phyloP scores from a whole-genome alignment of 2,797 vertebrate genomes.

The Steatocranus sp. region DNA sequence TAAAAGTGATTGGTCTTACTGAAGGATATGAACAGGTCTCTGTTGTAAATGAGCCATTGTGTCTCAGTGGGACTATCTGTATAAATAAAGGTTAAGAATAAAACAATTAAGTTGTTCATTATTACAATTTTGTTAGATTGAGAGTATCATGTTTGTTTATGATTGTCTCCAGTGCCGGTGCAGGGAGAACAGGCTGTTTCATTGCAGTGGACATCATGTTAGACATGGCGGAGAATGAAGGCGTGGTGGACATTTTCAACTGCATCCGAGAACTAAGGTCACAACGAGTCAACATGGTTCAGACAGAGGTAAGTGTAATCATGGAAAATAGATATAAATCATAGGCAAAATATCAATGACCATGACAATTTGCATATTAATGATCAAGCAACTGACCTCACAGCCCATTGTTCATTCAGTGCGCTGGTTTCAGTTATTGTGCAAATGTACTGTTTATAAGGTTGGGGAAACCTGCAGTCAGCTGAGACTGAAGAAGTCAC shows the following conservation, averaged over 20 bases:
- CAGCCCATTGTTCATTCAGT: background rate
- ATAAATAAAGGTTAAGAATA: background rate
- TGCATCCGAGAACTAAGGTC: slow-evolving; percentile 94
- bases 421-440: background rate
- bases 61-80: background rate
- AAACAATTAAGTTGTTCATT: background rate
- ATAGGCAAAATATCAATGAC: background rate
- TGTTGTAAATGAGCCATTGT: background rate
- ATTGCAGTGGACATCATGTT: slow-evolving; percentile 98
- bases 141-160: background rate
- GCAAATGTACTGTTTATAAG: background rate
- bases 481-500: background rate
- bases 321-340: background rate
- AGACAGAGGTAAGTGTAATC: slow-evolving; percentile 83
- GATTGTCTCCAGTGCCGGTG: slow-evolving; percentile 81
- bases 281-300: slow-evolving; percentile 95
- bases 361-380: background rate
- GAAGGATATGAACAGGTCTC: background rate
- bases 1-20: background rate
- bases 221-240: slow-evolving; percentile 98
- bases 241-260: slow-evolving; percentile 97
- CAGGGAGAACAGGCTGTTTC: slow-evolving; percentile 94
- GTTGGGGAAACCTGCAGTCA: background rate
- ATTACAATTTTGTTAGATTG: background rate
- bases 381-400: background rate